Evolutionary conservation across 1,140 invertebrate species (phyloP), one percentile per base, ranked within the genome.

Genomic region (Solenopsis fugax): DNA sequence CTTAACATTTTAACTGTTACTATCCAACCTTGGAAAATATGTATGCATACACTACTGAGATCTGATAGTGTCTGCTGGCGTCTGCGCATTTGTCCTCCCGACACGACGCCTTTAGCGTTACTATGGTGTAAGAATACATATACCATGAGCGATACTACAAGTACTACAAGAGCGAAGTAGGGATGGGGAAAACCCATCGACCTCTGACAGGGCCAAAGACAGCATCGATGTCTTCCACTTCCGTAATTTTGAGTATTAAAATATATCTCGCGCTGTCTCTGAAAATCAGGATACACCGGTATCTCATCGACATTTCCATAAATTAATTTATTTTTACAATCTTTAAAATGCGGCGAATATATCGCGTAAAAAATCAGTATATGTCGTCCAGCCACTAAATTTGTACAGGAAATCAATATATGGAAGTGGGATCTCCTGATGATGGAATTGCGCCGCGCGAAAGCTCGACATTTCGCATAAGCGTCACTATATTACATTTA

Each of bases 171-270:
- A 18, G 13, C 60, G n/a, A 41, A 78, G 89, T 84, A 91, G 88
- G 85, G 73, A 81, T 90, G 91, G 89, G 87, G 87, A 92, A 77
- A 92, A 92, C 91, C 91, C 91, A 92, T 86, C 80, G 76, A 84
- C 65, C 87, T 90, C 87, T 60, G 54, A 34, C 86, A 88, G 85
- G 75, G 65, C 80, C 87, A 86, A 60, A 77, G 24, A 21, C 37
- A 62, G 62, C 41, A 10, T 52, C 24, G 56, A 78, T 77, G 37
- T n/a, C 18, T 62, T 34, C 7, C 41, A 64, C 37, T 77, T 77
- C 58, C 58, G 56, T n/a, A 50, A 45, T 34, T 50, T 62, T 10
- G 13, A 77, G 18, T 76, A 45, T 18, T 18, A 48, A 41, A 62
- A 60, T 60, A 45, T 12, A 21, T 37, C 29, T 29, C 50, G 18